Evolutionary conservation across 2,888 invertebrate genomes (phyloP), one percentile per base, ranked within the genome.

Genomic region (Agrotis puta): DNA sequence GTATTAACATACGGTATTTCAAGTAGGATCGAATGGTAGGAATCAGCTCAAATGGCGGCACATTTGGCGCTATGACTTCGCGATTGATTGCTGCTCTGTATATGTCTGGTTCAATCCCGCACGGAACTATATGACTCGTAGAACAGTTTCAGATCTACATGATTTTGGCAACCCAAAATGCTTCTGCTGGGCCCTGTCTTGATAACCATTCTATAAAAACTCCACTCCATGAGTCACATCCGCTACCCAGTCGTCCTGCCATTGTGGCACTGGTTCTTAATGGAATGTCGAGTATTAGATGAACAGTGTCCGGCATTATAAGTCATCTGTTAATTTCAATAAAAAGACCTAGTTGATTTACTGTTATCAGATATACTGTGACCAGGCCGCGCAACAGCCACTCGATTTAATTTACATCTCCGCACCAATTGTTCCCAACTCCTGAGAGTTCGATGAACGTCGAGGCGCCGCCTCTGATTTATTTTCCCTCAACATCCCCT

Each of bases 321-420:
- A 33, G 33, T 33, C 33, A 33, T 33, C 1, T 7, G 7, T 56
- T n/a, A 1, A n/a, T 7, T 56, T 56, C n/a, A 56, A 33, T 39
- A 56, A 56, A 56, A n/a, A 0, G 0, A 6, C 13, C 13, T 14
- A 20, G 0, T 33, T 56, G n/a, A 2, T 56, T 56, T 33, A 56
- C 56, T 56, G 56, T 6, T 33, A 3, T 20, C n/a, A 13, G 39
- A 39, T 56, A 56, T 33, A 56, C 33, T 33, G n/a, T 6, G 33
- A n/a, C 33, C 33, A 77, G 86, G 45, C 81, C 85, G 82, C 82
- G 84, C 85, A 87, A 87, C 91, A 89, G 89, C 89, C 92, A 91
- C 93, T 93, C 92, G 92, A 95, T 95, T 95, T 93, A 94, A 95
- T 95, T 95, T 95, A 95, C 95, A 95, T 95, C 94, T 91, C 87